Conservation (phyloP, 35 echinoderm and acorn worm species). For the Heliocidaris tuberculata region DNA sequence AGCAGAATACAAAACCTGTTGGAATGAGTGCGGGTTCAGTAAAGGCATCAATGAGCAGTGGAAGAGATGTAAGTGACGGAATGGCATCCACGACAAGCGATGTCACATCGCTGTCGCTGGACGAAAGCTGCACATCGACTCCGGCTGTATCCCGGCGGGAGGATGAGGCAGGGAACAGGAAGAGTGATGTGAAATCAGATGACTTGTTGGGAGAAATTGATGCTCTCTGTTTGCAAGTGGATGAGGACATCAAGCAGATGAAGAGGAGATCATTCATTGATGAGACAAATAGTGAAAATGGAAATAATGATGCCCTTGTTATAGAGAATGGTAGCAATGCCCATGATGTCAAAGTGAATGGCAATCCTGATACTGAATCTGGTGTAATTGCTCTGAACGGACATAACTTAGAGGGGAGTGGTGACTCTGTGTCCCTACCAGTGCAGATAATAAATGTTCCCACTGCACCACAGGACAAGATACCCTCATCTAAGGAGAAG, state of each 20-base stretch:
- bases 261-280: conserved; percentile 34
- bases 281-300: neutral
- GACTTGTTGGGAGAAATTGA: conserved; percentile 23
- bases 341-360: neutral
- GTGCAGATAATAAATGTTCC: neutral
- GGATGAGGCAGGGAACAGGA: neutral
- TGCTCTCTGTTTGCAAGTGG: conserved; percentile 21
- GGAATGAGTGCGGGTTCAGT: conserved; percentile 1
- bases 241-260: conserved; percentile 16
- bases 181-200: neutral
- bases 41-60: neutral
- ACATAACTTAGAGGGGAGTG: neutral
- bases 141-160: conserved; percentile 21
- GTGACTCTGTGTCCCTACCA: neutral
- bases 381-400: neutral
- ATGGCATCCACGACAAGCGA: neutral
- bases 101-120: neutral
- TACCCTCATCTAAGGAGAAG: neutral
- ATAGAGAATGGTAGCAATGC: neutral
- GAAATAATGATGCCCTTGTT: neutral
- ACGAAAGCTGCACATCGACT: conserved; percentile 43
- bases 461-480: neutral
- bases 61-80: neutral
- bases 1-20: conserved; percentile 1
- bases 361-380: neutral